Evolutionary conservation across 2,113 vertebrate genomes (phyloP), one percentile per base, ranked within the genome.

Genomic region (Hippocampus mohnikei): DNA sequence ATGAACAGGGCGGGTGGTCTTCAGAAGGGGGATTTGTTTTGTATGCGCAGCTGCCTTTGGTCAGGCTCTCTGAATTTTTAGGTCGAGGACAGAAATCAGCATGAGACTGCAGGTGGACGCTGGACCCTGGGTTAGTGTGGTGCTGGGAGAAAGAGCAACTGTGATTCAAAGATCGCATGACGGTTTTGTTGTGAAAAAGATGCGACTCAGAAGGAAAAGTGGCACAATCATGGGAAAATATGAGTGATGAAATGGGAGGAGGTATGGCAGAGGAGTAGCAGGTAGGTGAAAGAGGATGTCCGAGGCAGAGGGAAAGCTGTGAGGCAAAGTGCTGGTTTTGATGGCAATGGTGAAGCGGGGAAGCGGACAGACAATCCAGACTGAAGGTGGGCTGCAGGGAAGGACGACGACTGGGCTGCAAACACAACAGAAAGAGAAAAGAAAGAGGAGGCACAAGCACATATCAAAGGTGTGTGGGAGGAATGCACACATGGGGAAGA

Each of bases 361-460:
- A 74, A 78, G 84, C 60, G 59, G 81, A 87, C 69, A 88, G 74
- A 74, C 71, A 89, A 58, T 87, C 87, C 84, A 79, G 82, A 80
- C 79, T 86, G 85, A 84, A 81, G 76, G 81, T 78, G 60, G 86
- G 80, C 82, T 85, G 87, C 84, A 89, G 75, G 50, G 80, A 82
- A 71, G 86, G 85, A 40, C 23, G 75, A 0, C 66, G 76, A 69
- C 79, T 80, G 65, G 88, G 87, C 89, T 91, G 87, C 78, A 83
- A 79, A 88, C 78, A 75, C 62, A 76, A 50, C 23, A 83, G 71
- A 87, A 59, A 87, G 50, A 86, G 76, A 88, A 84, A 74, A 87
- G 73, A 77, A 53, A 73, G 84, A 82, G 77, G 70, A 78, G 66
- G 72, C 60, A 81, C 25, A 83, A 29, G 52, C 61, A 66, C 63